Base-by-base conservation (phyloP, 2,888 invertebrate genomes). In the Trichopoda pennipes region DNA sequence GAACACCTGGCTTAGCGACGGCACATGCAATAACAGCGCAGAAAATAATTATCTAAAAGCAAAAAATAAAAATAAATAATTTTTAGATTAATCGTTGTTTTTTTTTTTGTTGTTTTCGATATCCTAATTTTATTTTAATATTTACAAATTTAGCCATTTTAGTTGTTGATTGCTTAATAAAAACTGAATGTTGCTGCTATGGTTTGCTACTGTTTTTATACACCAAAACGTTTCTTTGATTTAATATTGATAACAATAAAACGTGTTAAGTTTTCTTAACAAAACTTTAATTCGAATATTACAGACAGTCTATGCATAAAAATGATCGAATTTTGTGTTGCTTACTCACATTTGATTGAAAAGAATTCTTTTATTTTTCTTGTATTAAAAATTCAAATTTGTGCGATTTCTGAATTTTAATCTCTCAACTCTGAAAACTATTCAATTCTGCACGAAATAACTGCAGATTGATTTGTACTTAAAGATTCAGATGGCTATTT, bases 21-120 rank as follows among this genome's bases (percentile, higher is more conserved):
- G 81, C 87, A 53, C 86, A 84, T 76, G 88, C 89, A 72, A 89
- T 83, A 76, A 88, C 76, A 66, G 88, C 89, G 85, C 87, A 84
- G 63, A 90, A 84, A 58, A 87, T 86, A 85, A 86, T 85, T n/a
- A 66, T 66, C 78, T 78, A 4, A 28, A 28, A 28, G 8, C 28
- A 28, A 28, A 28, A 7, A 28, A 38, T 49, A 28, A 21, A 7
- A 6, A 61, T n/a, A 4, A 44, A 55, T 6, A 35, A 19, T 14
- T 35, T n/a, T 28, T 44, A 32, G 9, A n/a, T 17, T 6, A 6
- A 17, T 19, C 16, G 1, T 42, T 16, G 14, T 28, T 42, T n/a
- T n/a, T n/a, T n/a, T n/a, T n/a, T n/a, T n/a, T n/a, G n/a, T n/a
- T 10, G 1, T 9, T 66, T 58, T 35, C 23, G 4, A 28, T 28